A percentile compares a stretch with the other conserved stretches of the same genome.
phyloP scores from a whole-genome alignment of 1,140 invertebrate genomes.

The Leptinotarsa undecemlineata region DNA sequence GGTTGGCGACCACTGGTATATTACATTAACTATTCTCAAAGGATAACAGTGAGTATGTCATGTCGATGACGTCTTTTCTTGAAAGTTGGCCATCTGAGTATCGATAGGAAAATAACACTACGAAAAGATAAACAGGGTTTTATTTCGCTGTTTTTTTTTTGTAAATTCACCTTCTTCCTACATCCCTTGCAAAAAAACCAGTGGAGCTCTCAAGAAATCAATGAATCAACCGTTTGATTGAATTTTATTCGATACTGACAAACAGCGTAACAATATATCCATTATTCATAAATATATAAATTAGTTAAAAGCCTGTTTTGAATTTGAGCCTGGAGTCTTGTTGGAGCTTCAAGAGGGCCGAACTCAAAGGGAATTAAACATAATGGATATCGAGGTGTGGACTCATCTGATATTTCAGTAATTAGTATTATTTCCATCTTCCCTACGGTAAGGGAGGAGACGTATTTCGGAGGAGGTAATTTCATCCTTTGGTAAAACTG shows the following conservation, averaged over 20 bases:
- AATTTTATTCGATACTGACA: background rate
- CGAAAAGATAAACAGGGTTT: no score
- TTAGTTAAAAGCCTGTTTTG: background rate
- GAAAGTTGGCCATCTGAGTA: no score
- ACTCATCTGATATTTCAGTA: background rate
- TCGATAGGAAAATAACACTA: no score
- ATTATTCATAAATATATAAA: background rate
- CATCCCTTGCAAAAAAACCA: no score
- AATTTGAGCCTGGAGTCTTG: background rate
- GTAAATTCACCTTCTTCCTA: no score
- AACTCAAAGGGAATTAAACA: slow-evolving; percentile 6
- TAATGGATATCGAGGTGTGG: background rate
- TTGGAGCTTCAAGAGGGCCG: background rate
- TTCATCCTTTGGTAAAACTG: background rate
- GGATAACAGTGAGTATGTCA: no score
- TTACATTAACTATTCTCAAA: no score
- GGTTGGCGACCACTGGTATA: no score
- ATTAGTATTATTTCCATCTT: background rate
- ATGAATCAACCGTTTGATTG: background rate
- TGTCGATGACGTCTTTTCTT: no score
- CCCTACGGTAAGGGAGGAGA: background rate
- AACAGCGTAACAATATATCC: background rate
- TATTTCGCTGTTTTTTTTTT: no score
- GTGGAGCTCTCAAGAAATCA: background rate
- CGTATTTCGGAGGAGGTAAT: background rate